These are phyloP conservation scores for Apis cerana DNA, from an alignment of 1,140 invertebrate species.

Conservation along the genomic window DNA sequence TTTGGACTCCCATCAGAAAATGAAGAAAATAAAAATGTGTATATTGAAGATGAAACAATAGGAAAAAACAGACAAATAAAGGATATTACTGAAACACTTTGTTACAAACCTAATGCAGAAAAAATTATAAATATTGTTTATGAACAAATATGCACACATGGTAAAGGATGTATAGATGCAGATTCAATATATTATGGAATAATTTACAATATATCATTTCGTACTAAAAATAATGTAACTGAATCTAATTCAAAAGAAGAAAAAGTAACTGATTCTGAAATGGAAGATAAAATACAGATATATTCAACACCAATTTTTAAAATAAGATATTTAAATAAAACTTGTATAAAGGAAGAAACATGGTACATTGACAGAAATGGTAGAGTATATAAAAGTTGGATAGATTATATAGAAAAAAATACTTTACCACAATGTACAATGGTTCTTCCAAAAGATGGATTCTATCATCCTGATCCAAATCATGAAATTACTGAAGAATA, in stretches of 20 bases:
- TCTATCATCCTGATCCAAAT: conserved; percentile 67
- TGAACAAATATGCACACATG: conserved; percentile 49
- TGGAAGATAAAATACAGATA: conserved; percentile 11
- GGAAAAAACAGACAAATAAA: neutral
- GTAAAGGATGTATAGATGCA: neutral
- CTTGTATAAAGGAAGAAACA: neutral
- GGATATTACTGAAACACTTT: conserved; percentile 6
- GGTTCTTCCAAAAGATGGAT: conserved; percentile 74
- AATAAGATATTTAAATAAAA: conserved; percentile 16
- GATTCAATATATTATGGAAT: conserved; percentile 48
- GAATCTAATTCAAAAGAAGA: conserved; percentile 2
- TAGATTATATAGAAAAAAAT: conserved; percentile 71
- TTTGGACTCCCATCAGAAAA: conserved; percentile 56
- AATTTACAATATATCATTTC: conserved; percentile 58
- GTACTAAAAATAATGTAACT: conserved; percentile 9
- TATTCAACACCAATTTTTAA: conserved; percentile 57
- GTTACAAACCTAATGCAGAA: neutral
- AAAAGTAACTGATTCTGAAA: neutral
- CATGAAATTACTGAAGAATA: conserved; percentile 38
- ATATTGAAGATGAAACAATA: neutral
- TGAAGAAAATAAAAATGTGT: neutral
- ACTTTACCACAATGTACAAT: conserved; percentile 69
- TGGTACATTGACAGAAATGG: conserved; percentile 71
- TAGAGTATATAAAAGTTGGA: conserved; percentile 73
- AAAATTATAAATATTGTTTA: conserved; percentile 53